Evolutionary conservation across 2,797 vertebrate species (phyloP).

Genomic region (Gouania willdenowi): DNA sequence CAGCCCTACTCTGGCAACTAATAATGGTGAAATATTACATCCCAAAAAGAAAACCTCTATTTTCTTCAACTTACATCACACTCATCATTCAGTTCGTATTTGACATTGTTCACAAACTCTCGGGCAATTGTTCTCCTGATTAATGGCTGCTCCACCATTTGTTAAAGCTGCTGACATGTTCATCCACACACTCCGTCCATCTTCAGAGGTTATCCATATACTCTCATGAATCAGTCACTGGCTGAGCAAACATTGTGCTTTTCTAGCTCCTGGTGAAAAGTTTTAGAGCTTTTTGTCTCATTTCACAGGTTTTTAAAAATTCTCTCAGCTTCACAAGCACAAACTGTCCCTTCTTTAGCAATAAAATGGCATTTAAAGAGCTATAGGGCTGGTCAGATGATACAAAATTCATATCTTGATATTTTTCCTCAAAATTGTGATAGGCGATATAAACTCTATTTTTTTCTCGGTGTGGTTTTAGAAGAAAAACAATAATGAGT

Average conservation of each 20-base stretch:
- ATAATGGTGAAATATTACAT: too few species aligned
- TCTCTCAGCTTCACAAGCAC: background rate
- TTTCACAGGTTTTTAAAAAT: constrained; percentile 12
- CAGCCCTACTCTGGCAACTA: too few species aligned
- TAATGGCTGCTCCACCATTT: background rate
- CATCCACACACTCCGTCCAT: background rate
- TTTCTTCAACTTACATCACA: too few species aligned
- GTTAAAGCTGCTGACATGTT: constrained; percentile 4
- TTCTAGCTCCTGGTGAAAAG: background rate
- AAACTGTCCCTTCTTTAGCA: background rate
- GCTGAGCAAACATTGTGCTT: constrained; percentile 4
- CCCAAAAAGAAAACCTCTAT: too few species aligned
- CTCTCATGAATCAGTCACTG: background rate
- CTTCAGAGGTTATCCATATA: background rate
- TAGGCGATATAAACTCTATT: too few species aligned
- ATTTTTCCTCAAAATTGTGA: too few species aligned
- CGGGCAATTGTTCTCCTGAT: background rate
- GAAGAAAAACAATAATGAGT: too few species aligned
- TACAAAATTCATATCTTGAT: too few species aligned
- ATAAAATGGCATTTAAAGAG: too few species aligned
- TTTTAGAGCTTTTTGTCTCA: constrained; percentile 2
- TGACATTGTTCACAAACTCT: constrained; percentile 5
- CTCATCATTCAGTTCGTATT: too few species aligned
- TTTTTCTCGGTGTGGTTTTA: too few species aligned
- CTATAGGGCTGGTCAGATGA: too few species aligned